These are phyloP conservation scores for Platynereis dumerilii DNA, from an alignment of 2,888 invertebrate genomes.

Conservation along the genomic window DNA sequence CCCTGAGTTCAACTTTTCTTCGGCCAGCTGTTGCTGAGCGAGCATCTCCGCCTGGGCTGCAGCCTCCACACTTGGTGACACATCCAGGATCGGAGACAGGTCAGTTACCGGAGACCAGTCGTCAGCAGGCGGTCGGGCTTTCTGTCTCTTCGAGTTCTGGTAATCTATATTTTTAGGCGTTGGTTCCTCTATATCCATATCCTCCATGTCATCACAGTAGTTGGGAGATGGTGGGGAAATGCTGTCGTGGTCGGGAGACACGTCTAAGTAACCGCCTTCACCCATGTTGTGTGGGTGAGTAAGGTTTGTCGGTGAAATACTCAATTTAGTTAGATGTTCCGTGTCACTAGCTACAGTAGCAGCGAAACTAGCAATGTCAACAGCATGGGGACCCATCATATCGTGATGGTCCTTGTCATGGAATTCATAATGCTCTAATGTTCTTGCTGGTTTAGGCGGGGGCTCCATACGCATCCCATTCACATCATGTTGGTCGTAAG, in stretches of 20 bases:
- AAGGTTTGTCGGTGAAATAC: slow-evolving; percentile 55
- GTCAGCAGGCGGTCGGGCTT: slow-evolving; percentile 53
- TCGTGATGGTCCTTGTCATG: slow-evolving; percentile 17
- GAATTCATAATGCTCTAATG: slow-evolving; percentile 25
- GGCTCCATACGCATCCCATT: slow-evolving; percentile 9
- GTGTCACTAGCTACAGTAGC: slow-evolving; percentile 62
- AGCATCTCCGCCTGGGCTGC: slow-evolving; percentile 62
- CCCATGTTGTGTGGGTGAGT: slow-evolving; percentile 34
- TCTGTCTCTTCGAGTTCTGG: slow-evolving; percentile 58
- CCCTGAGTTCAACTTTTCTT: slow-evolving; percentile 2
- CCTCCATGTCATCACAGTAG: slow-evolving; percentile 46
- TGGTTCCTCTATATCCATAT: slow-evolving; percentile 48
- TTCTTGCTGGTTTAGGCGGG: slow-evolving; percentile 35
- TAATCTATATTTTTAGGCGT: slow-evolving; percentile 57
- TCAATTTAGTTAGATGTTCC: slow-evolving; percentile 58
- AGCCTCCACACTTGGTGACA: slow-evolving; percentile 64
- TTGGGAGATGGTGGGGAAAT: slow-evolving; percentile 34
- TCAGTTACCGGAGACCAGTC: slow-evolving; percentile 66
- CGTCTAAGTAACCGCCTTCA: slow-evolving; percentile 28
- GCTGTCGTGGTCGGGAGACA: slow-evolving; percentile 45
- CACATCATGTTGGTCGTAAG: slow-evolving; percentile 13
- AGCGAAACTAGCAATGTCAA: slow-evolving; percentile 60
- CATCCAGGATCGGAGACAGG: slow-evolving; percentile 64
- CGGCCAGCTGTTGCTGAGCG: slow-evolving; percentile 47
- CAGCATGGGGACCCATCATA: slow-evolving; percentile 9